Conservation (phyloP, 1,140 invertebrate genomes). For the Eulimnadia texana region DNA sequence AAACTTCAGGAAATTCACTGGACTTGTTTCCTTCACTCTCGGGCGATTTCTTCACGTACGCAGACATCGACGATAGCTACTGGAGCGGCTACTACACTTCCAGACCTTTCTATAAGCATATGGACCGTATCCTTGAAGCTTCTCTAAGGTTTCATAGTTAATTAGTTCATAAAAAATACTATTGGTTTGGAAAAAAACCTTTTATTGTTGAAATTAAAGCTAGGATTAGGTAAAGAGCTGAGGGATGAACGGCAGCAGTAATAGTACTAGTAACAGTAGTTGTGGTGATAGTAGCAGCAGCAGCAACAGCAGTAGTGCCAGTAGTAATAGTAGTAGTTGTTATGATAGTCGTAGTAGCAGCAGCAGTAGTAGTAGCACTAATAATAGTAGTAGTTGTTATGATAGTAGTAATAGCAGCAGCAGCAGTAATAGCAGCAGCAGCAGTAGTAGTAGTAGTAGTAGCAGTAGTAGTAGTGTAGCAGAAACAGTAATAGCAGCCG, state of each 20-base stretch:
- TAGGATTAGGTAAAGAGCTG: not conserved
- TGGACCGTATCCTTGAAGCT: slow-evolving; percentile 70
- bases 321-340: too few relatives aligned
- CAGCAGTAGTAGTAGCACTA: too few relatives aligned
- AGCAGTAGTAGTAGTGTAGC: too few relatives aligned
- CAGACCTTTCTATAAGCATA: slow-evolving; percentile 83
- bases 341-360: too few relatives aligned
- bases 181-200: not conserved
- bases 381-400: too few relatives aligned
- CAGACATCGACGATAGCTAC: slow-evolving; percentile 91
- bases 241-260: not conserved
- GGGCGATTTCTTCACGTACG: slow-evolving; percentile 98
- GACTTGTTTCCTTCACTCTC: slow-evolving; percentile 48
- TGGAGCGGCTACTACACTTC: slow-evolving; percentile 98
- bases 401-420: too few relatives aligned
- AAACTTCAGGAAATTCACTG: slow-evolving; percentile 33
- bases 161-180: not conserved
- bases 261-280: too few relatives aligned
- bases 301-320: too few relatives aligned
- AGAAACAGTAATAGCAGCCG: too few relatives aligned
- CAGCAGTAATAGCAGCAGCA: too few relatives aligned
- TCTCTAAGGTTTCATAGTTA: slow-evolving; percentile 28
- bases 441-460: too few relatives aligned
- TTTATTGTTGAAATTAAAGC: not conserved
- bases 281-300: too few relatives aligned